Evolutionary conservation across 2,888 invertebrate genomes (phyloP), one percentile per base, ranked within the genome.

Genomic region (Chymomyza fuscimana): DNA sequence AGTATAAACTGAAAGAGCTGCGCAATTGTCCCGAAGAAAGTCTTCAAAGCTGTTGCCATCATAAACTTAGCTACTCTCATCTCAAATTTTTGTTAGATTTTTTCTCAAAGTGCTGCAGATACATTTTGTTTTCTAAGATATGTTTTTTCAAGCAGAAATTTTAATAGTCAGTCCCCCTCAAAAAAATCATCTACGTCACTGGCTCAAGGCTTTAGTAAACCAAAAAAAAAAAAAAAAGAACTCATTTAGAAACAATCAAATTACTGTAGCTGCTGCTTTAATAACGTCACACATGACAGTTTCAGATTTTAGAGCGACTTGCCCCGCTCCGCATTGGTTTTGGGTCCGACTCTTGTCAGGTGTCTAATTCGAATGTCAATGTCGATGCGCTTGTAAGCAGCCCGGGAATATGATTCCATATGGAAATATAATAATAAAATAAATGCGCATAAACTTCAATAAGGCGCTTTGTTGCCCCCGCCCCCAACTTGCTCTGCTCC

Each of bases 351-450:
- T 62, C 76, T 86, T 15, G 83, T 87, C 83, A 88, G 85, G 88
- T 86, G 85, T 88, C 85, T 77, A 77, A 84, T 88, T 88, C 87
- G 79, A 86, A 88, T 88, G 88, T 86, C 87, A 86, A 86, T 88
- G 87, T 74, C 85, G 75, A 51, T 70, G 12, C 19, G 71, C 9
- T 67, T 16, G 32, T 32, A 32, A 32, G 52, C 46, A 25, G 63
- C 56, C 25, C 69, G 62, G 72, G 73, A 87, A 84, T 80, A 73
- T 67, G 71, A 65, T 64, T 75, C 62, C 74, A 70, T 72, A 81
- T 76, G 74, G 74, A 65, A 69, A 46, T 56, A 59, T 29, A 63
- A 60, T 50, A 32, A 32, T 32, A 32, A 32, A 32, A 32, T 52
- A 52, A 6, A 65, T 58, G 46, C 25, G 56, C 40, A 50, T 59